A percentile compares a stretch with the other conserved stretches of the same genome.
Evolutionary conservation across 2,888 invertebrate species (phyloP).

Genomic region (Heliconius ethilla): DNA sequence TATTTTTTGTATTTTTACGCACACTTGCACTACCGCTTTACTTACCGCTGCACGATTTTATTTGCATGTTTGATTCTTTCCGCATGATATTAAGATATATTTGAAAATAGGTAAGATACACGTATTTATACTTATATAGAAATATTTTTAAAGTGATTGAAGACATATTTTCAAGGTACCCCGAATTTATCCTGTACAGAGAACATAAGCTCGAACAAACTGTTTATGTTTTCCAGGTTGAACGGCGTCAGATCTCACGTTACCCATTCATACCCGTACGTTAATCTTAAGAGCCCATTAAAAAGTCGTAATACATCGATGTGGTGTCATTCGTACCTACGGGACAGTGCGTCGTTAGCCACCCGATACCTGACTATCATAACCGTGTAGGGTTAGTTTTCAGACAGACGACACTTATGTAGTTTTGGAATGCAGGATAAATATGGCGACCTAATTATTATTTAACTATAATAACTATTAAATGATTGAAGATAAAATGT

Average conservation of each 20-base stretch:
- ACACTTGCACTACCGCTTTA: constrained; percentile 31
- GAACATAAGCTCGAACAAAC: constrained; percentile 59
- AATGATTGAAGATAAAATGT: background rate
- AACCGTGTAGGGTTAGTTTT: constrained; percentile 57
- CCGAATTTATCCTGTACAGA: constrained; percentile 68
- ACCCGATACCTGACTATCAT: constrained; percentile 77
- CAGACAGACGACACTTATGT: constrained; percentile 52
- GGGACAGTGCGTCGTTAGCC: constrained; percentile 79
- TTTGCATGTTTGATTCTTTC: constrained; percentile 15
- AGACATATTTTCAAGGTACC: constrained; percentile 56
- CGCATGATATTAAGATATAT: constrained; percentile 16
- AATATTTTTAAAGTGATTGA: background rate
- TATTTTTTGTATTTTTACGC: constrained; percentile 29
- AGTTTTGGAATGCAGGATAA: constrained; percentile 58
- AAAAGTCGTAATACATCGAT: constrained; percentile 71
- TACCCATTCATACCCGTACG: constrained; percentile 80
- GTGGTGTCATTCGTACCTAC: constrained; percentile 69
- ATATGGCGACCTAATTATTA: constrained; percentile 20
- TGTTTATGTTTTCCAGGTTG: constrained; percentile 73
- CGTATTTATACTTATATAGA: too few relatives aligned
- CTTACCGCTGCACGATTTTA: constrained; percentile 28
- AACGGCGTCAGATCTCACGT: constrained; percentile 70
- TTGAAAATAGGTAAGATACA: background rate
- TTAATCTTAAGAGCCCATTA: constrained; percentile 76
- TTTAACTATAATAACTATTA: background rate